phyloP scores from a whole-genome alignment of 2,888 invertebrate species.

The Cosmopolites sordidus region DNA sequence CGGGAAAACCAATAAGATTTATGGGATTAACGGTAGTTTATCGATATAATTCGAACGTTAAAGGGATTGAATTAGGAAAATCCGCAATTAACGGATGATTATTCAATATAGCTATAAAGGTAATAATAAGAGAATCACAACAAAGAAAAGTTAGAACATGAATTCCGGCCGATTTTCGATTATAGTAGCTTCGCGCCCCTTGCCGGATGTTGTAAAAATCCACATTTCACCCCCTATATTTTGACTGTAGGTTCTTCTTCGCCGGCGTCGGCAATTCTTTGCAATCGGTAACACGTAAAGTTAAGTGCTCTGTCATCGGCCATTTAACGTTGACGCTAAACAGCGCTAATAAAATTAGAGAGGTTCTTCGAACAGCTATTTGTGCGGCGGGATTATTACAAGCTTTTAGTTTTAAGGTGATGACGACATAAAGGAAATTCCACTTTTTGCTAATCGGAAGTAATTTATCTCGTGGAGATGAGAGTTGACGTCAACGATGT shows the following conservation, averaged over 20 bases:
- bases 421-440: background rate
- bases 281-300: constrained; percentile 4
- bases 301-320: constrained; percentile 24
- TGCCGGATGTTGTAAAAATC: constrained; percentile 24
- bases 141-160: too few species aligned
- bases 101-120: too few species aligned
- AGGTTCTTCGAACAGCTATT: background rate
- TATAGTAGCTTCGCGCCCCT: background rate
- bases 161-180: background rate
- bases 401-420: background rate
- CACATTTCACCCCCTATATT: constrained; percentile 15
- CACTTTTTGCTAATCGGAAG: too few species aligned
- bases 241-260: constrained; percentile 18
- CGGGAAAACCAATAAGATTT: too few species aligned
- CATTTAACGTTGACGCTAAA: constrained; percentile 18
- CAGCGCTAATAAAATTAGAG: constrained; percentile 20
- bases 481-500: too few species aligned
- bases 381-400: background rate
- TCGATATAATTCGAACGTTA: too few species aligned
- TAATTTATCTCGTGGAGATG: too few species aligned
- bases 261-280: background rate
- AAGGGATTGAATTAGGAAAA: too few species aligned
- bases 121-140: too few species aligned
- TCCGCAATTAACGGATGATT: too few species aligned
- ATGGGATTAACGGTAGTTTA: too few species aligned